Base-by-base conservation (phyloP, 2,888 invertebrate genomes). In the Argyra leucocephala region DNA sequence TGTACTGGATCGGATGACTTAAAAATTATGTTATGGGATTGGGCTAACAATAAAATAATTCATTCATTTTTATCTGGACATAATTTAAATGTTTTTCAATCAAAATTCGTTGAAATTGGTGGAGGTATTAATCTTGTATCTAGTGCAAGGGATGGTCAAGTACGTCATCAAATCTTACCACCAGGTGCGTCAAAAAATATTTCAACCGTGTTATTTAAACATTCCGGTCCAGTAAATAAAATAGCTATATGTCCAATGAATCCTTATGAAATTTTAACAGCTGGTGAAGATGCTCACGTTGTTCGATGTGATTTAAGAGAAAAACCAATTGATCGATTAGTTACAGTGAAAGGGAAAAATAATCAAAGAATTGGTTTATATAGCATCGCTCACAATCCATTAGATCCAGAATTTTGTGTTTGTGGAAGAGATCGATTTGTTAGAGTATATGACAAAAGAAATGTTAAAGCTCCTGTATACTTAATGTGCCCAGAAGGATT, bases 1-100 rank as follows among this genome's bases (percentile, higher is more conserved):
- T 93, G 90, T 3, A 93, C 93, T 70, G 95, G 94, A 1, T 94
- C 96, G 0, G 96, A 97, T 80, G 96, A 97, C 81, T 85, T 88
- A 63, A 84, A 85, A 68, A 87, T 96, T 7, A 85, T 90, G 15
- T 81, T 97, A 12, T 96, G 96, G 96, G 90, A 96, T 76, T 96
- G 96, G 96, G 86, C 90, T 21, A 80, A 83, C 15, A 88, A 87
- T 65, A 85, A 84, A 68, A 81, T 85, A 1, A 76, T 86, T 48
- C 82, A 89, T 69, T 83, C 83, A 3, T 89, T 90, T 72, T 85
- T 87, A 71, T 91, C 91, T 22, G 92, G 92, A 2, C 96, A 96
- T 80, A 84, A 85, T 69, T 86, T 88, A 57, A 96, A 96, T 76
- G 91, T 96, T 64, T 96, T 96, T 78, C 93, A 94, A 76, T 86